Percentiles rank a stretch among this genome's conserved stretches.
phyloP scores from a whole-genome alignment of 2,888 invertebrate species.

The Megastigmus dorsalis region DNA sequence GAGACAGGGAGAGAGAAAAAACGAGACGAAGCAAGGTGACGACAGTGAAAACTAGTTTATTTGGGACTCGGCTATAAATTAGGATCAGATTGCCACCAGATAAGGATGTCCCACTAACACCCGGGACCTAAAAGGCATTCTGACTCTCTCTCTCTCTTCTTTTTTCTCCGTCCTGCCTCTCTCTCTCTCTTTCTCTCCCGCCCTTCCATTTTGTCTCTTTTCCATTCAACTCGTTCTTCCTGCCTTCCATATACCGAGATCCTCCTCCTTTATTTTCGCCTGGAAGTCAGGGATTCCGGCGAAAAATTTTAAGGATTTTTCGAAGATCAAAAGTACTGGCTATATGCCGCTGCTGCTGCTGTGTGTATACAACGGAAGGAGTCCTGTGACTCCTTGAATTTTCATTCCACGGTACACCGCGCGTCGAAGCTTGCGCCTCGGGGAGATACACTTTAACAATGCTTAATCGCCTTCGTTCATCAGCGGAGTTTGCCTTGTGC shows the following conservation, averaged over 20 bases:
- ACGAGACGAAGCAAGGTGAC: conserved; percentile 67
- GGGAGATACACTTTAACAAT: conserved; percentile 11
- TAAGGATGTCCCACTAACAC: conserved; percentile 74
- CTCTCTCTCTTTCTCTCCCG: conserved; percentile 43
- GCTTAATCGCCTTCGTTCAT: conserved; percentile 28
- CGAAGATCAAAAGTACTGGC: background rate
- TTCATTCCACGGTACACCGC: background rate
- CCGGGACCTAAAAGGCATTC: conserved; percentile 70
- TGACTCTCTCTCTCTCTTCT: conserved; percentile 48
- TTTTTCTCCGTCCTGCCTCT: too few species aligned
- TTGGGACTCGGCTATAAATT: conserved; percentile 74
- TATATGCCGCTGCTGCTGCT: background rate
- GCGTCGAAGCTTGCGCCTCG: conserved; percentile 46
- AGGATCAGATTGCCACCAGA: conserved; percentile 74
- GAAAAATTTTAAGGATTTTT: conserved; percentile 4
- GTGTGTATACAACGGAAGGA: too few species aligned
- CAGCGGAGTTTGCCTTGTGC: conserved; percentile 5
- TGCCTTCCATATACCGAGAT: background rate
- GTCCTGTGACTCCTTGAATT: conserved; percentile 8
- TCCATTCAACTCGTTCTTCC: conserved; percentile 48
- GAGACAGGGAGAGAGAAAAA: conserved; percentile 52
- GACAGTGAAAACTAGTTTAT: conserved; percentile 75
- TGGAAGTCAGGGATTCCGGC: background rate
- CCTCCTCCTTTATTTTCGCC: background rate
- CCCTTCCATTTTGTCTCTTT: conserved; percentile 43